Evolutionary conservation across 2,888 invertebrate genomes (phyloP).

Genomic region (Agrotis clavis): DNA sequence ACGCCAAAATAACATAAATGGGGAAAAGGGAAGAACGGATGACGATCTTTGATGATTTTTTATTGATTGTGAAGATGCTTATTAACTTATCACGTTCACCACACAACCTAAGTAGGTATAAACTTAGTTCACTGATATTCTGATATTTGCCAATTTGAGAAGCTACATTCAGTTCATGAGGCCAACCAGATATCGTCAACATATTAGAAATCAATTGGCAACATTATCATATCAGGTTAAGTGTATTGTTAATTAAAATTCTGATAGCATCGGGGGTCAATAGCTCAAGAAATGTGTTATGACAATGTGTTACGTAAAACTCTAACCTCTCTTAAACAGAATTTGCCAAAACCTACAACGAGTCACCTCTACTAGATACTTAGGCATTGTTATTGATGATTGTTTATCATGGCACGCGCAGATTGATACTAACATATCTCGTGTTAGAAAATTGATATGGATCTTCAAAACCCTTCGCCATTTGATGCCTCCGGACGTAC

Average conservation of each 20-base stretch:
- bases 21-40: neutral
- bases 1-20: neutral
- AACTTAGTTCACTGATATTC: neutral
- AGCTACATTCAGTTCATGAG: constrained; percentile 31
- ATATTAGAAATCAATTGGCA: constrained; percentile 37
- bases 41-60: neutral
- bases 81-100: neutral
- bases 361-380: too few relatives aligned
- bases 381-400: too few relatives aligned
- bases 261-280: constrained; percentile 45
- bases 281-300: constrained; percentile 46
- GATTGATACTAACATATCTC: too few relatives aligned
- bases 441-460: too few relatives aligned
- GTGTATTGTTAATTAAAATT: constrained; percentile 43
- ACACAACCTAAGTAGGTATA: neutral
- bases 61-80: neutral
- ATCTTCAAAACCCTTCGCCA: too few relatives aligned
- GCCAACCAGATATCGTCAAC: constrained; percentile 25
- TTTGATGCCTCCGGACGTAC: too few relatives aligned
- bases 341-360: too few relatives aligned
- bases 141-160: neutral
- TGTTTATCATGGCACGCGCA: too few relatives aligned
- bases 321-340: too few relatives aligned
- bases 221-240: constrained; percentile 51
- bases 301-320: constrained; percentile 51